Evolutionary conservation across 92 coral and sea anemone species (phyloP).

Genomic region (Porites rus): DNA sequence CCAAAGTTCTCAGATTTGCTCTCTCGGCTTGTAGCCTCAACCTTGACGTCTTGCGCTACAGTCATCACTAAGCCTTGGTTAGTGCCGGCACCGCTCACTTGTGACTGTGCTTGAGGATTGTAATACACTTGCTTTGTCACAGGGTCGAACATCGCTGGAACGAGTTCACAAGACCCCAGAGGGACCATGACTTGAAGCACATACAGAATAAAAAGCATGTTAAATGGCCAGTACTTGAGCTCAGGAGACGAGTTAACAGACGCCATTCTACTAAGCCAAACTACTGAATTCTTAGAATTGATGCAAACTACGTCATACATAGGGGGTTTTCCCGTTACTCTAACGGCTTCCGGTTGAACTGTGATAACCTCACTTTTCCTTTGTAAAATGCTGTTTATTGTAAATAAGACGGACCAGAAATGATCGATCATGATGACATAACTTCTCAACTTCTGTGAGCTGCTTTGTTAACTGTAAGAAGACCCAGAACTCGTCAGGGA

Average conservation of each 20-base stretch:
- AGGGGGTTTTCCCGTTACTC: background rate
- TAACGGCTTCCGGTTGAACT: background rate
- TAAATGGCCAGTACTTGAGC: background rate
- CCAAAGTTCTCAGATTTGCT: slow-evolving; percentile 31
- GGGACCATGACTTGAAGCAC: background rate
- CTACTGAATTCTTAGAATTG: background rate
- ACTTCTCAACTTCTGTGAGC: no score
- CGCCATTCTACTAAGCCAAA: background rate
- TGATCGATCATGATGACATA: no score
- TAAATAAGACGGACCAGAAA: no score
- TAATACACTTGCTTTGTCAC: slow-evolving; percentile 26
- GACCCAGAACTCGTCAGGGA: no score
- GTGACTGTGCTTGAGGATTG: slow-evolving; percentile 18
- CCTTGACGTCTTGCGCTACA: slow-evolving; percentile 37
- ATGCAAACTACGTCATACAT: background rate
- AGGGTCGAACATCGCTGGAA: slow-evolving; percentile 42
- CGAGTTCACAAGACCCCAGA: slow-evolving; percentile 22
- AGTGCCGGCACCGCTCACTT: background rate
- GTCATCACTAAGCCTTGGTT: slow-evolving; percentile 54
- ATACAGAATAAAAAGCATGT: slow-evolving; percentile 11
- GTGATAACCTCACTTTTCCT: background rate
- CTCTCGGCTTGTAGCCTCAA: background rate
- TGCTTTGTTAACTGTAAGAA: no score
- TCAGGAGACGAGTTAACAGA: background rate
- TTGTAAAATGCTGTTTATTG: background rate